Evolutionary conservation across 2,888 invertebrate genomes (phyloP).

Genomic region (Dorcus parallelipipedus): DNA sequence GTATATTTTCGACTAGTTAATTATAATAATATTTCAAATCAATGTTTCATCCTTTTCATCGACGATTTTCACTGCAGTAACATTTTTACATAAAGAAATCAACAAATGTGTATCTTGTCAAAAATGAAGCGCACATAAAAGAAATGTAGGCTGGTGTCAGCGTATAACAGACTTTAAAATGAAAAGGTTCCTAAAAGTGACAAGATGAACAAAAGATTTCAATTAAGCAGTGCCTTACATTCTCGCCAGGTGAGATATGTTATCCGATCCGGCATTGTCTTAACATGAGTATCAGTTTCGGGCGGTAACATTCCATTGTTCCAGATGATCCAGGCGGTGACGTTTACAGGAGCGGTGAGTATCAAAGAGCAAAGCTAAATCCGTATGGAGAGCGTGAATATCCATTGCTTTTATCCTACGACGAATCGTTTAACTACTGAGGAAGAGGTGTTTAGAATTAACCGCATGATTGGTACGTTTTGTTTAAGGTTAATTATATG

Average conservation of each 20-base stretch:
- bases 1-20: neutral
- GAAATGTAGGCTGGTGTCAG: constrained; percentile 16
- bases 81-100: constrained; percentile 3
- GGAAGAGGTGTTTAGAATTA: constrained; percentile 15
- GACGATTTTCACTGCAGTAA: neutral
- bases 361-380: constrained; percentile 14
- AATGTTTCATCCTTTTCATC: neutral
- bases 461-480: constrained; percentile 11
- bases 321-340: constrained; percentile 19
- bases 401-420: neutral
- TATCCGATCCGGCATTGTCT: constrained; percentile 22
- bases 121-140: constrained; percentile 11
- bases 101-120: constrained; percentile 15
- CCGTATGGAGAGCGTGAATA: constrained; percentile 2
- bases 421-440: constrained; percentile 9
- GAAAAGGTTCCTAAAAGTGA: constrained; percentile 22
- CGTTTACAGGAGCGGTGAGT: constrained; percentile 19
- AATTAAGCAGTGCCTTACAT: constrained; percentile 20
- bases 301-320: constrained; percentile 20
- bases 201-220: constrained; percentile 23
- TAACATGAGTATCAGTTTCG: constrained; percentile 25
- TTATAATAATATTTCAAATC: constrained; percentile 1
- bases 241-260: constrained; percentile 22
- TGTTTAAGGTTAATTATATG: constrained; percentile 20
- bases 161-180: constrained; percentile 8